Evolutionary conservation across 2,888 invertebrate genomes (phyloP).

Genomic region (Cataglyphis altisquamis): DNA sequence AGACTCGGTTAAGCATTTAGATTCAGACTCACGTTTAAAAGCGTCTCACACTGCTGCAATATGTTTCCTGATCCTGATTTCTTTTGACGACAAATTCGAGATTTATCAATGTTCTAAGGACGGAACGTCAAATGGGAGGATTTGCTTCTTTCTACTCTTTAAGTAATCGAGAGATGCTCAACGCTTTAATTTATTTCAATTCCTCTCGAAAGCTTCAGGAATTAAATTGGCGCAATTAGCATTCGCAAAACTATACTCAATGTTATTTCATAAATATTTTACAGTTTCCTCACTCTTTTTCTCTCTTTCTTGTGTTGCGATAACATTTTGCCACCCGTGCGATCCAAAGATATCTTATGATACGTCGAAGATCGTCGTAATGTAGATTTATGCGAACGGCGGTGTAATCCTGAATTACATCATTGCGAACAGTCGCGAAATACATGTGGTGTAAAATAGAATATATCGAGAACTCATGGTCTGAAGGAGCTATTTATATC

Average conservation of each 20-base stretch:
- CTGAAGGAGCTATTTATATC: constrained; percentile 20
- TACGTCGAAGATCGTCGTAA: not conserved
- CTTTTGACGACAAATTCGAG: constrained; percentile 47
- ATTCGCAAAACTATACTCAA: not conserved
- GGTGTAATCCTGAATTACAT: constrained; percentile 7
- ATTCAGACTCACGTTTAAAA: constrained; percentile 53
- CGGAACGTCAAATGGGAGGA: constrained; percentile 32
- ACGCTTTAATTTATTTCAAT: constrained; percentile 52
- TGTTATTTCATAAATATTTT: not conserved
- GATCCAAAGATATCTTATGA: constrained; percentile 8
- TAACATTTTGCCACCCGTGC: not conserved
- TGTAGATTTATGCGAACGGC: not conserved
- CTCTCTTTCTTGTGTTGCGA: not conserved
- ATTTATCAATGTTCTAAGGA: constrained; percentile 42
- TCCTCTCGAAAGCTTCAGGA: constrained; percentile 2
- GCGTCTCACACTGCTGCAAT: constrained; percentile 28
- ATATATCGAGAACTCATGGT: not conserved
- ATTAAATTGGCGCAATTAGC: constrained; percentile 44
- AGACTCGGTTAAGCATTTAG: constrained; percentile 40
- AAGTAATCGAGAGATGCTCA: constrained; percentile 48
- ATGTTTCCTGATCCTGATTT: constrained; percentile 37
- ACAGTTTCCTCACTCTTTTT: not conserved
- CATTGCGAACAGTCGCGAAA: constrained; percentile 20
- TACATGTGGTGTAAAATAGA: constrained; percentile 4
- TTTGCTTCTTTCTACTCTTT: constrained; percentile 41